Evolutionary conservation across 2,113 vertebrate genomes (phyloP).

Genomic region (Sapajus apella): DNA sequence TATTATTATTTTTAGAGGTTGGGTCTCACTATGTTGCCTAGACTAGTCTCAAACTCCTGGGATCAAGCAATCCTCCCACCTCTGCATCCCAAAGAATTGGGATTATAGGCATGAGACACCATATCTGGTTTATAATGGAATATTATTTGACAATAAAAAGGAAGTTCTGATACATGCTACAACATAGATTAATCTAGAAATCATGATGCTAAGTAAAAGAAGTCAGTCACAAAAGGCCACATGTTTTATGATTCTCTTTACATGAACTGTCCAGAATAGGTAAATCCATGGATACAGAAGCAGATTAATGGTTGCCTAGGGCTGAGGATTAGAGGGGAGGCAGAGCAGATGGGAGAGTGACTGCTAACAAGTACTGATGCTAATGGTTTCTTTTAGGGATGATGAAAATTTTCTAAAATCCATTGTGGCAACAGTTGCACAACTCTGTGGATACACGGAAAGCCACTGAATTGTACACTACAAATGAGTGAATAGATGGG

Average conservation of each 20-base stretch:
- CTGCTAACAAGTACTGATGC: background rate
- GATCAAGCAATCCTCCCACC: too few species aligned
- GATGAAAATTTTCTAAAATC: conserved; percentile 13
- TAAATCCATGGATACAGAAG: background rate
- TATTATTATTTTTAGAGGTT: too few species aligned
- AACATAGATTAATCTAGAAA: background rate
- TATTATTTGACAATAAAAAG: background rate
- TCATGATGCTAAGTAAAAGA: background rate
- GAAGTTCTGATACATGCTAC: background rate
- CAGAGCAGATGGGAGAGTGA: background rate
- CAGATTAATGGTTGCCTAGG: background rate
- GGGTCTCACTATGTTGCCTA: too few species aligned
- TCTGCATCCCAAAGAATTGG: too few species aligned
- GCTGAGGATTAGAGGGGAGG: background rate
- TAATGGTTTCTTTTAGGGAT: background rate
- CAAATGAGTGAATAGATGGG: background rate
- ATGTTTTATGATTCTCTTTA: background rate
- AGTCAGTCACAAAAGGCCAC: background rate
- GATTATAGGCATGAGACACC: too few species aligned
- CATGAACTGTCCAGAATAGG: background rate
- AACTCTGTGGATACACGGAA: background rate
- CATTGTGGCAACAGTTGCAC: background rate
- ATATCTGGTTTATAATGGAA: background rate
- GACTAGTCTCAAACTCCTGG: too few species aligned
- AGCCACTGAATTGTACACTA: background rate